Percentiles rank a stretch among this genome's conserved stretches.
Evolutionary conservation across 1,140 invertebrate genomes (phyloP).

Genomic region (Drosophila serrata): DNA sequence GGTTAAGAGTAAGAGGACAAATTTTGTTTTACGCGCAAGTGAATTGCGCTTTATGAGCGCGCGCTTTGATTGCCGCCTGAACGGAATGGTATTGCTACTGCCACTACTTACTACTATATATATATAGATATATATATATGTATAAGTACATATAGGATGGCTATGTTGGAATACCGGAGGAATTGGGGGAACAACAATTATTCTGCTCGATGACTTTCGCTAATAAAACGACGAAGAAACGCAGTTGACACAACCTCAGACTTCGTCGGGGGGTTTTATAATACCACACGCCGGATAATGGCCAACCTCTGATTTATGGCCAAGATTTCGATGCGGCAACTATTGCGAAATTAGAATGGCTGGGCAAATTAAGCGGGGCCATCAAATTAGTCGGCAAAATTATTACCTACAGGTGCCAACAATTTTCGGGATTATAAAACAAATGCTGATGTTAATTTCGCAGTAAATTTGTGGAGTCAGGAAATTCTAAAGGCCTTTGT

Average conservation of each 20-base stretch:
- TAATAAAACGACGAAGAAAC: constrained; percentile 73
- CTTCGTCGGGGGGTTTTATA: constrained; percentile 64
- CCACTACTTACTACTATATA: constrained; percentile 8
- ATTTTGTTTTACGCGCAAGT: constrained; percentile 79
- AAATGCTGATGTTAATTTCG: constrained; percentile 36
- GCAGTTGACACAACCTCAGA: constrained; percentile 47
- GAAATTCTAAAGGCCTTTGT: constrained; percentile 1
- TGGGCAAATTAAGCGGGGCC: constrained; percentile 36
- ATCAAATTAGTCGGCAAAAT: constrained; percentile 40
- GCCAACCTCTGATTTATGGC: constrained; percentile 43
- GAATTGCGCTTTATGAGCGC: constrained; percentile 77
- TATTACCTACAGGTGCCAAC: constrained; percentile 30
- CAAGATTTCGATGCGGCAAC: constrained; percentile 29
- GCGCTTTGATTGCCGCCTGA: constrained; percentile 66
- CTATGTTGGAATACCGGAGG: constrained; percentile 14
- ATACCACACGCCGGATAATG: constrained; percentile 64
- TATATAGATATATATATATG: neutral
- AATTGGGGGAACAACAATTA: constrained; percentile 62
- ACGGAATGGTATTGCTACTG: constrained; percentile 24
- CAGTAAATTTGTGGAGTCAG: constrained; percentile 3
- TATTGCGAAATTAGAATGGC: constrained; percentile 77
- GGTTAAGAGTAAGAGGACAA: constrained; percentile 46
- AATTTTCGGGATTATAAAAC: constrained; percentile 22
- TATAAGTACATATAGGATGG: neutral
- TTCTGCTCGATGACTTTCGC: constrained; percentile 83